Evolutionary conservation across 2,113 vertebrate species (phyloP), one percentile per base, ranked within the genome.

Genomic region (Sorex fumeus): DNA sequence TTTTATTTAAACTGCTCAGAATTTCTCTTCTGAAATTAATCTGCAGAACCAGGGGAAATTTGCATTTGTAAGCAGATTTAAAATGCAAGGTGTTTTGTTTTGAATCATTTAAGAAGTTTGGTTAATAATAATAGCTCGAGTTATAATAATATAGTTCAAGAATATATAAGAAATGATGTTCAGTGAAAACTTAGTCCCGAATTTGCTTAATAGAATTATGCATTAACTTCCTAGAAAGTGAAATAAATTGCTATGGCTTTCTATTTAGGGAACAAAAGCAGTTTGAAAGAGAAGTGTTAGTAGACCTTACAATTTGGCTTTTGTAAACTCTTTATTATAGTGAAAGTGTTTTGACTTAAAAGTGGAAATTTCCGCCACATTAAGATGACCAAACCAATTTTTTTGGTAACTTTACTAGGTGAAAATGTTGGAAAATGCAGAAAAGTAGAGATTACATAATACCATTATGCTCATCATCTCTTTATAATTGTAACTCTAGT

Each of bases 311-410:
- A 25, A 83, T 86, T 85, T 89, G 62, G 28, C 5, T 60, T 79
- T 74, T 83, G 2, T 88, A 62, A 86, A 76, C 70, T 5, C 83
- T 2, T 84, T 84, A 67, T 30, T 64, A 36, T 60, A 53, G 3
- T 79, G 36, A 43, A 91, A 94, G 23, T 75, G 62, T 91, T 90
- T 91, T 83, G 34, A 83, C 53, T 87, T 83, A 34, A 3, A 67
- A 47, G 21, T 83, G 8, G 69, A 86, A 87, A 62, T 76, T 47
- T 90, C 32, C 85, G 50, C 50, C 25, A 47, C 10, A 10, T 36
- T 50, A 82, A 62, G 16, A 47, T 70, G 32, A 8, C 60, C 47
- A 40, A 74, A 43, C 16, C n/a, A 13, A n/a, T n/a, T 79, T 92
- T 70, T 88, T 86, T 25, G 50, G 34, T n/a, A 34, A 91, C 40